Evolutionary conservation across 2,888 invertebrate genomes (phyloP), one percentile per base, ranked within the genome.

Genomic region (Argyra leucocephala): DNA sequence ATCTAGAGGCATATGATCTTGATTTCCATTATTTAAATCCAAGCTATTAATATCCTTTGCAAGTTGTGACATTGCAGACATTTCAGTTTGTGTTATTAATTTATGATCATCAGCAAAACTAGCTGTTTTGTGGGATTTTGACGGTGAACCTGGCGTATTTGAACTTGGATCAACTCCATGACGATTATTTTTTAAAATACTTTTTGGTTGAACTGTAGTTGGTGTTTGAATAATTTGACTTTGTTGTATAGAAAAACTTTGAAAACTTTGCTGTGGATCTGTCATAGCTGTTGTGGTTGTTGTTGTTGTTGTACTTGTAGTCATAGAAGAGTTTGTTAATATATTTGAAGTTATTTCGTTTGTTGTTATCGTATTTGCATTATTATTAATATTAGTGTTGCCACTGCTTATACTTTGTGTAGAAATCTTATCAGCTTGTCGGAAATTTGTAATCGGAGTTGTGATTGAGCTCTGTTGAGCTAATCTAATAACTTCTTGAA

Each of bases 401-500:
- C 10, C 22, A 10, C n/a, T 21, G 22, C 22, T 58, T 12, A 18
- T 4, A 15, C 12, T 59, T 26, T 24, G 24, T n/a, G 24, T n/a
- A 5, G 75, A 70, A 36, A 73, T 68, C 73, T 80, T 75, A 69
- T 81, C 77, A 36, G 76, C 74, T 68, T 79, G 78, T 48, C 78
- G 76, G 70, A 80, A 76, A 70, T 73, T 78, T 57, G 82, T 81
- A 31, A 82, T 76, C 71, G 80, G 74, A 66, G 80, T 74, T 70
- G 76, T 80, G 76, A 81, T 75, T 78, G 73, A 78, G 57, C 75
- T 70, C 65, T 76, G 78, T 23, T 76, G 77, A 15, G 82, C 80
- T 67, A 82, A 76, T 5, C 83, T 77, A 22, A 84, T 74, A 6
- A 84, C 76, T 63, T 83, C 84, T 67, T 85, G 84, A 12, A 83